These are phyloP conservation scores for Speoplatyrhinus poulsoni DNA, from an alignment of 2,113 vertebrate species.

Conservation along the genomic window DNA sequence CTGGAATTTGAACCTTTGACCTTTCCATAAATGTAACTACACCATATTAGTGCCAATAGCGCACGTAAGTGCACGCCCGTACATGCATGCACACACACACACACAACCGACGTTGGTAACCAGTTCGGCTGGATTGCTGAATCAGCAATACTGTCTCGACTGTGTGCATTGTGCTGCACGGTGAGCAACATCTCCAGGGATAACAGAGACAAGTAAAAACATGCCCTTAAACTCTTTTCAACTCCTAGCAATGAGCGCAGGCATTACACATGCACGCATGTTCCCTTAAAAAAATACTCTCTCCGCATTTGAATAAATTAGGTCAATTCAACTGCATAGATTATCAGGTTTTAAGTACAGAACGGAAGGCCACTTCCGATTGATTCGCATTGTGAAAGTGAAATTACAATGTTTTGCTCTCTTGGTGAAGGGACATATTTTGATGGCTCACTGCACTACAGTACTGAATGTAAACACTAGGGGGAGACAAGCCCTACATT, in stretches of 20 bases:
- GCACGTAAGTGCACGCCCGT: not conserved
- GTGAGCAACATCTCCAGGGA: slow-evolving; percentile 47
- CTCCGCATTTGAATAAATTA: slow-evolving; percentile 52
- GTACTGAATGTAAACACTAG: slow-evolving; percentile 43
- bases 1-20: slow-evolving; percentile 48
- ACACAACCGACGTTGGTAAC: slow-evolving; percentile 25
- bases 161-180: slow-evolving; percentile 29
- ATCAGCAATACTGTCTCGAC: slow-evolving; percentile 50
- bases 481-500: slow-evolving; percentile 59
- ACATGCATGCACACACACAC: slow-evolving; percentile 3
- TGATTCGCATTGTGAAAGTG: slow-evolving; percentile 47
- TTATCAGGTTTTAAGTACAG: slow-evolving; percentile 31
- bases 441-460: not conserved
- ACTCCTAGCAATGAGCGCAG: slow-evolving; percentile 40
- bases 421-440: no score
- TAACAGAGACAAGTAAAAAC: slow-evolving; percentile 44
- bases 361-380: slow-evolving; percentile 41
- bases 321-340: slow-evolving; percentile 36
- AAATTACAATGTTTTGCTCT: no score
- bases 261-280: slow-evolving; percentile 20
- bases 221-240: slow-evolving; percentile 51
- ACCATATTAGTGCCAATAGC: not conserved
- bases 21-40: not conserved
- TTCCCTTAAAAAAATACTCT: slow-evolving; percentile 42
- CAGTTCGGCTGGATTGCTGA: slow-evolving; percentile 41